These are phyloP conservation scores for Aspidiotus rigidus DNA, from an alignment of 2,888 invertebrate genomes.

Conservation along the genomic window DNA sequence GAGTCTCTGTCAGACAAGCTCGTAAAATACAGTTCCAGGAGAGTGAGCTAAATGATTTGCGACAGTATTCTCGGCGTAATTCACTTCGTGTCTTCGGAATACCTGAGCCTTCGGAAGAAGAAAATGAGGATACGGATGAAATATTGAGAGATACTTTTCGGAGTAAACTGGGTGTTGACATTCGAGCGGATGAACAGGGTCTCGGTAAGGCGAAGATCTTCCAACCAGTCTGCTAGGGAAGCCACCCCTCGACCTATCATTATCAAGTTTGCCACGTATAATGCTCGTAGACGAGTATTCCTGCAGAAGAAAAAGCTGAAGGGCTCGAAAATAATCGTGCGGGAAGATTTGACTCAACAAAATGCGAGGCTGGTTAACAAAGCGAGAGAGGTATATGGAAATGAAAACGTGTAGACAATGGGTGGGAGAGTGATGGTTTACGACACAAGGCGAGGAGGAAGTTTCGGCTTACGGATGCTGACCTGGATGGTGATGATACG, in stretches of 20 bases:
- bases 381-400: background rate
- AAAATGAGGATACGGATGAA: background rate
- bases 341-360: background rate
- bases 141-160: background rate
- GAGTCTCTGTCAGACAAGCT: background rate
- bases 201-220: background rate
- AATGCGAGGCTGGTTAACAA: background rate
- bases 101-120: background rate
- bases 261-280: background rate
- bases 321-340: background rate
- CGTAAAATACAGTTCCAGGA: background rate
- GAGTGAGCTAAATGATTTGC: background rate
- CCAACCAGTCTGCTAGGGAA: background rate
- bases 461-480: background rate
- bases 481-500: background rate
- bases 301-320: background rate
- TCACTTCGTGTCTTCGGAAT: background rate
- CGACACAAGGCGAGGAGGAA: background rate
- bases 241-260: background rate
- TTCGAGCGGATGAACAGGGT: background rate
- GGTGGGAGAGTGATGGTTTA: background rate
- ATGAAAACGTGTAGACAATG: background rate
- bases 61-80: background rate
- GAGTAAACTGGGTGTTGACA: background rate
- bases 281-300: background rate